Evolutionary conservation across 2,888 invertebrate species (phyloP), one percentile per base, ranked within the genome.

Genomic region (Desoria tigrina): DNA sequence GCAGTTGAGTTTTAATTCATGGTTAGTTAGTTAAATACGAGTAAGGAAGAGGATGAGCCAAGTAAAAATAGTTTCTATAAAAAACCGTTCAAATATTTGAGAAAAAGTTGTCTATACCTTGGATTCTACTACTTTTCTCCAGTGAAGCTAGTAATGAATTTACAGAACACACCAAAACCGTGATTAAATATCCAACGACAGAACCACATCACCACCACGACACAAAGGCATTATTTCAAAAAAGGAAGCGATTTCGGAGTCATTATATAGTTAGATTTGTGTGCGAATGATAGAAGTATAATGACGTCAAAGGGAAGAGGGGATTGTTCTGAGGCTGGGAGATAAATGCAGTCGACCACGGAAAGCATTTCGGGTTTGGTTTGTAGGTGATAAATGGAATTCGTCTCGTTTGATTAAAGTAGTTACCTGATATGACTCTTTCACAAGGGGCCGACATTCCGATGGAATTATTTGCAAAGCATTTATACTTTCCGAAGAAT

Each of bases 391-490:
- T 32, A 32, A 32, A 32, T 32, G 32, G 11, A 32, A 32, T 32
- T 7, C 4, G 11, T 32, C 32, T 11, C 4, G 32, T 32, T 32
- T 32, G 32, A n/a, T n/a, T n/a, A 32, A 32, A 32, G 6, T 7
- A 32, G 11, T 51, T 77, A 84, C 84, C 84, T 77, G 83, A 81
- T 39, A 84, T 82, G 74, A 82, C 82, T 42, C 82, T 80, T 68
- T 83, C 84, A 73, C 86, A 86, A 1, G 84, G 81, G 37, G 80
- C 80, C 26, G 84, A 84, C 42, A 80, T 78, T 60, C 93, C 94
- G 16, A 92, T 90, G 3, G 87, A 84, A 82, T 94, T 94, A 80
- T 90, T 92, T 26, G 90, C 92, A 76, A 86, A 84, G 80, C 94
- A 94, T 63, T 89, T 84, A 80, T 94, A 94, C 3, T 90, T 92